These are phyloP conservation scores for Hippoglossus hippoglossus DNA, from an alignment of 2,797 vertebrate genomes.

Conservation along the genomic window DNA sequence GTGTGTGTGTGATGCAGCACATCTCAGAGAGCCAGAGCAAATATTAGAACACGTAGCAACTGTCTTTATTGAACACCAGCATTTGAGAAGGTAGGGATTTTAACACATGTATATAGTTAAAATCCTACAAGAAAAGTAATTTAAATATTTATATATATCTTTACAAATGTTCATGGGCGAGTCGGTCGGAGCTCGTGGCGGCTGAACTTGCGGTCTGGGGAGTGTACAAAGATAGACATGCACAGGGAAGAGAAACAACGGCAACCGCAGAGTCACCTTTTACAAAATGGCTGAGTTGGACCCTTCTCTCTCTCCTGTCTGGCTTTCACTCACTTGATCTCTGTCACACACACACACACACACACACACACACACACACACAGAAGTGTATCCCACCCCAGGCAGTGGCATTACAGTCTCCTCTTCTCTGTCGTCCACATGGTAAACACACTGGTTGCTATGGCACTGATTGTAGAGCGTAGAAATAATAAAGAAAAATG, in stretches of 20 bases:
- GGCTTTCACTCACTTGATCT: slow-evolving; percentile 14
- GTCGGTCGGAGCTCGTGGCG: slow-evolving; percentile 69
- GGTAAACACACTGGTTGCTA: slow-evolving; percentile 57
- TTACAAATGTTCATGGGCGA: slow-evolving; percentile 85
- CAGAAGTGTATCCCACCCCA: slow-evolving; percentile 36
- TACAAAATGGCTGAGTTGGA: slow-evolving; percentile 85
- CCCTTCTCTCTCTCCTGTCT: slow-evolving; percentile 48
- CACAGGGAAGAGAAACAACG: slow-evolving; percentile 82
- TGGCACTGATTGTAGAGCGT: slow-evolving; percentile 61
- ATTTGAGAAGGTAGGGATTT: slow-evolving; percentile 82
- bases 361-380: slow-evolving; percentile 32
- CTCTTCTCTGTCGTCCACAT: slow-evolving; percentile 37
- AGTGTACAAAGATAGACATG: slow-evolving; percentile 88
- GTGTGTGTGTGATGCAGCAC: neutral
- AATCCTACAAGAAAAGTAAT: slow-evolving; percentile 87
- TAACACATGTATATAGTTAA: slow-evolving; percentile 87
- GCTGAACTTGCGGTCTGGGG: slow-evolving; percentile 65
- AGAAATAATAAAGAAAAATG: slow-evolving; percentile 14
- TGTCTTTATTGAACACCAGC: slow-evolving; percentile 88
- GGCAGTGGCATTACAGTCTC: slow-evolving; percentile 34
- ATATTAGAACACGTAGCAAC: slow-evolving; percentile 86
- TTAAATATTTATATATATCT: slow-evolving; percentile 91
- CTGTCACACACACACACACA: slow-evolving; percentile 21
- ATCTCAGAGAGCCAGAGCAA: slow-evolving; percentile 48
- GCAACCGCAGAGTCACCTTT: slow-evolving; percentile 77